phyloP scores from a whole-genome alignment of 2,888 invertebrate genomes.

The Helleia helle region DNA sequence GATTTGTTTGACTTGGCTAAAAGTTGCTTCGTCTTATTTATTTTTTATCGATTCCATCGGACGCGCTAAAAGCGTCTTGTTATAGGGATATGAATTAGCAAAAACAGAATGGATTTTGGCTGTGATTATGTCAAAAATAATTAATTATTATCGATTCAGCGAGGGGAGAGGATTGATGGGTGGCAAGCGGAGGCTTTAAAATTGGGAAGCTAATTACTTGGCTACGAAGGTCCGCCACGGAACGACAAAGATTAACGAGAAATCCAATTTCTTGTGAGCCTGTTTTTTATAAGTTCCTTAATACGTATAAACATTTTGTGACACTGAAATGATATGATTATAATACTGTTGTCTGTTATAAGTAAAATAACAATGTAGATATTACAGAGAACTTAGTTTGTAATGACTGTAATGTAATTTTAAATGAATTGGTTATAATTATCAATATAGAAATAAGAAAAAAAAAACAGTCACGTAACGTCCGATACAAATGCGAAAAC shows the following conservation, averaged over 20 bases:
- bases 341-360: no score
- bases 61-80: constrained; percentile 65
- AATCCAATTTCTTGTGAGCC: constrained; percentile 22
- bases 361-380: no score
- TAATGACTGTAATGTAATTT: no score
- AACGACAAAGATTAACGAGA: constrained; percentile 40
- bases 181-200: constrained; percentile 54
- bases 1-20: constrained; percentile 64
- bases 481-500: no score
- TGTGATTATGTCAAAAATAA: constrained; percentile 82
- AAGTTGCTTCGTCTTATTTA: constrained; percentile 68
- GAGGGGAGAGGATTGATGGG: constrained; percentile 62
- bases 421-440: no score
- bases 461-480: no score
- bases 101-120: constrained; percentile 78
- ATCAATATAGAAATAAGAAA: no score
- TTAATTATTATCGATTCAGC: constrained; percentile 80
- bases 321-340: no score
- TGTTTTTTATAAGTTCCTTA: background rate
- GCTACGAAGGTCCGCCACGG: constrained; percentile 34
- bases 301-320: background rate
- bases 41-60: constrained; percentile 70
- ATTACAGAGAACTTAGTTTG: no score
- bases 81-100: constrained; percentile 79
- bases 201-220: constrained; percentile 66